phyloP scores from a whole-genome alignment of 2,888 invertebrate species.

The Halictus quadricinctus region DNA sequence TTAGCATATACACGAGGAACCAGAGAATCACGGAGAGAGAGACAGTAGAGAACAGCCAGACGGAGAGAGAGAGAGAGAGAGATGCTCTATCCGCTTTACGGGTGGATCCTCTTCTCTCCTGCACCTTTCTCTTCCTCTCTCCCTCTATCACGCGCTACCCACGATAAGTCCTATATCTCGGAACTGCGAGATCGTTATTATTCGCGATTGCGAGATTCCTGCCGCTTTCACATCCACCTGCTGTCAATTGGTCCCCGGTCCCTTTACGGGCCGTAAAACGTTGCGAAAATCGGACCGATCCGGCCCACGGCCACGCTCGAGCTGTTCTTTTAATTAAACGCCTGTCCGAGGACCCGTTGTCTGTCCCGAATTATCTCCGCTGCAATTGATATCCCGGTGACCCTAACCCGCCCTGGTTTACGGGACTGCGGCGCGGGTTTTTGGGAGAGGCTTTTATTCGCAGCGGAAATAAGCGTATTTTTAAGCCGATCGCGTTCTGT shows the following conservation, averaged over 20 bases:
- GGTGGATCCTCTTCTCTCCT: conserved; percentile 35
- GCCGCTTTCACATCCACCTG: conserved; percentile 37
- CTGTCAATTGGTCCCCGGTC: conserved; percentile 36
- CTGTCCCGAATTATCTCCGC: neutral
- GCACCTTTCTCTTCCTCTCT: conserved; percentile 26
- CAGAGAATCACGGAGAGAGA: conserved; percentile 47
- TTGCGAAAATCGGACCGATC: conserved; percentile 4
- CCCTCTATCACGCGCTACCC: neutral
- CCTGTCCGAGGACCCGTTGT: neutral
- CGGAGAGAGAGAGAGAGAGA: conserved; percentile 13
- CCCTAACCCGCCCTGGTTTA: neutral
- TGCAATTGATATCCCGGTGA: neutral
- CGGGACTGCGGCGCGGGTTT: neutral
- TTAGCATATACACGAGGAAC: conserved; percentile 81
- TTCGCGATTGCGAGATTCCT: conserved; percentile 53
- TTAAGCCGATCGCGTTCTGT: neutral
- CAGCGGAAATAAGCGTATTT: neutral
- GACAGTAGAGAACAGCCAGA: neutral
- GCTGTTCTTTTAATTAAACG: conserved; percentile 11
- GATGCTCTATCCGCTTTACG: conserved; percentile 58
- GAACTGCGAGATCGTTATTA: conserved; percentile 46
- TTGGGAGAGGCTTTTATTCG: neutral
- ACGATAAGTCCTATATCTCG: conserved; percentile 27
- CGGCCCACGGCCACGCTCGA: neutral
- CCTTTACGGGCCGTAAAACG: conserved; percentile 8